A percentile compares a stretch with the other conserved stretches of the same genome.
phyloP scores from a whole-genome alignment of 2,888 invertebrate species.

The Rotaria macrura region DNA sequence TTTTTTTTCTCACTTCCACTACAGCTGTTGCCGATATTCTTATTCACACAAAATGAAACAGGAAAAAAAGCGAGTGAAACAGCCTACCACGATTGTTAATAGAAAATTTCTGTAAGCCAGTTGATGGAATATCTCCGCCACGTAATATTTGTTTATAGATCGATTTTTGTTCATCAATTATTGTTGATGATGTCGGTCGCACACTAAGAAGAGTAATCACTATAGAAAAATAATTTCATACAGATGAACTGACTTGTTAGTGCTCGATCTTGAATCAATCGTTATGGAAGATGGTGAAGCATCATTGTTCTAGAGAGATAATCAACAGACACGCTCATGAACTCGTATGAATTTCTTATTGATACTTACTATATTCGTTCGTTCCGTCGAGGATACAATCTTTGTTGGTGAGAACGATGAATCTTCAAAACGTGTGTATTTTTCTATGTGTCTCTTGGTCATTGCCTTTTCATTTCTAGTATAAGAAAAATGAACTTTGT shows the following conservation, averaged over 20 bases:
- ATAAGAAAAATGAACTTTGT: neutral
- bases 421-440: neutral
- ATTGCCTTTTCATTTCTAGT: neutral
- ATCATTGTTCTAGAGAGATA: neutral
- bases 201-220: neutral
- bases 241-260: neutral
- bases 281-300: neutral
- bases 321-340: neutral
- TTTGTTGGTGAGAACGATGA: neutral
- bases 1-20: neutral
- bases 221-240: neutral
- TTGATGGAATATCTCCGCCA: conserved; percentile 5
- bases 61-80: neutral
- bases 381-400: neutral
- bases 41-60: neutral
- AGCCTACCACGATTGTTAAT: neutral
- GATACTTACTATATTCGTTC: neutral
- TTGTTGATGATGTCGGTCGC: neutral
- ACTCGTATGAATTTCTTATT: neutral
- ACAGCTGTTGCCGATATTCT: neutral
- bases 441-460: neutral
- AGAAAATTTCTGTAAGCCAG: neutral
- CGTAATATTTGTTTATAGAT: neutral
- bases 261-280: neutral
- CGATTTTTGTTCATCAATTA: neutral